Evolutionary conservation across 2,888 invertebrate genomes (phyloP).

Genomic region (Cabera pusaria): DNA sequence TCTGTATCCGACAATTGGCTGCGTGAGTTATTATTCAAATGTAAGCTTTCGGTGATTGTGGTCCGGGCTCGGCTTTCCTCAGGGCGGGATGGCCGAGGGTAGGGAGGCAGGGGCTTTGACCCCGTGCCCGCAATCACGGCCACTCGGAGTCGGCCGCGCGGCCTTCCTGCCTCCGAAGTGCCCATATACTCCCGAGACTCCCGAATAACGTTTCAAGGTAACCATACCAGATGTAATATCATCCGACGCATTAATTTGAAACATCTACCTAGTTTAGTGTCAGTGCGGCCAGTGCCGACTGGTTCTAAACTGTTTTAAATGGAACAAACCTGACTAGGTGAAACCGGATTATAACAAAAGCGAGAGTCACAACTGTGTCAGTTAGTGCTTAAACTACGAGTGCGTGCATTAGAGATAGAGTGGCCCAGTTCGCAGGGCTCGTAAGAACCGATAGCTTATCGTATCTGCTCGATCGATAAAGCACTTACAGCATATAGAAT

Average conservation of each 20-base stretch:
- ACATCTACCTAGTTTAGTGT: conserved; percentile 4
- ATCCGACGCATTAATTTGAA: conserved; percentile 6
- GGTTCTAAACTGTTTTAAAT: conserved; percentile 28
- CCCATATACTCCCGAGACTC: conserved; percentile 16
- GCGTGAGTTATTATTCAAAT: conserved; percentile 34
- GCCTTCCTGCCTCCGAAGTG: conserved; percentile 18
- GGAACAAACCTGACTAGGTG: conserved; percentile 31
- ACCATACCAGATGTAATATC: conserved; percentile 7
- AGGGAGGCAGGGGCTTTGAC: conserved; percentile 56
- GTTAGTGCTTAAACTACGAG: conserved; percentile 42
- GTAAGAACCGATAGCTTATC: conserved; percentile 65
- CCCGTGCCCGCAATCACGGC: conserved; percentile 58
- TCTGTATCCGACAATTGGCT: conserved; percentile 26
- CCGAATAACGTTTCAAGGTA: conserved; percentile 14
- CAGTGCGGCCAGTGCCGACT: conserved; percentile 4
- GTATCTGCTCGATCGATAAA: conserved; percentile 62
- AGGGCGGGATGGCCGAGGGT: conserved; percentile 25
- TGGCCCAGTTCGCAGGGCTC: conserved; percentile 63
- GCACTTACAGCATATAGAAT: conserved; percentile 48
- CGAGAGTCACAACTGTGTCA: conserved; percentile 53
- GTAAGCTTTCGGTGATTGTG: conserved; percentile 35
- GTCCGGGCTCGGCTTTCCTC: conserved; percentile 27
- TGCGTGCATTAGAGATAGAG: conserved; percentile 55
- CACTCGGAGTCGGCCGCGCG: conserved; percentile 26
- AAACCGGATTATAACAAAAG: conserved; percentile 44